A percentile compares a stretch with the other conserved stretches of the same genome.
Conservation (phyloP, 2,113 vertebrate genomes). For the Cynocephalus volans region DNA sequence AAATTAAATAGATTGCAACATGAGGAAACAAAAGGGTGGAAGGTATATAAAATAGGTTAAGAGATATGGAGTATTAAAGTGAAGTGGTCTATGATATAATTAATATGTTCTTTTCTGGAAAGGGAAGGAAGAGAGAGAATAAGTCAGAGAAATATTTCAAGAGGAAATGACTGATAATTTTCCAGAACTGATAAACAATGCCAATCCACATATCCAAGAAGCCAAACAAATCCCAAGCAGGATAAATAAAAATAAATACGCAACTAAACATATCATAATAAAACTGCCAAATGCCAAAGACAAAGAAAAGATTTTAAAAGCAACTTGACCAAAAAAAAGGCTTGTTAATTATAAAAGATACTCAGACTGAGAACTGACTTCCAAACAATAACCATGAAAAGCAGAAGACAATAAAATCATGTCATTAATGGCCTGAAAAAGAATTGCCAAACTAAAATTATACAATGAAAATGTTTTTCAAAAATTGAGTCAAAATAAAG, state of each 20-base stretch:
- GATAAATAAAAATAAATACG: background rate
- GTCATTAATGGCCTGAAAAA: background rate
- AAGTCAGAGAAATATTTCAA: background rate
- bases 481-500: background rate
- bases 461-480: background rate
- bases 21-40: background rate
- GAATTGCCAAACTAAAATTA: background rate
- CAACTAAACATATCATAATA: background rate
- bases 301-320: background rate
- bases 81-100: background rate
- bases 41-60: background rate
- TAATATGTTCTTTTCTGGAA: background rate
- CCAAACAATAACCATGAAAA: background rate
- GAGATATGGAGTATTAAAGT: background rate
- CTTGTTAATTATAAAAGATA: background rate
- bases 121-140: background rate
- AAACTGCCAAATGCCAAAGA: conserved; percentile 41
- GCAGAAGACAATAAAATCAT: background rate
- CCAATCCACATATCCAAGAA: background rate
- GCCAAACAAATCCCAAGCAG: background rate
- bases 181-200: background rate
- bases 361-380: background rate
- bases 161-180: background rate
- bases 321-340: background rate
- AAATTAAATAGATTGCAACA: background rate